These are phyloP conservation scores for Ailuropoda melanoleuca DNA, from an alignment of 2,113 vertebrate genomes.

Conservation along the genomic window DNA sequence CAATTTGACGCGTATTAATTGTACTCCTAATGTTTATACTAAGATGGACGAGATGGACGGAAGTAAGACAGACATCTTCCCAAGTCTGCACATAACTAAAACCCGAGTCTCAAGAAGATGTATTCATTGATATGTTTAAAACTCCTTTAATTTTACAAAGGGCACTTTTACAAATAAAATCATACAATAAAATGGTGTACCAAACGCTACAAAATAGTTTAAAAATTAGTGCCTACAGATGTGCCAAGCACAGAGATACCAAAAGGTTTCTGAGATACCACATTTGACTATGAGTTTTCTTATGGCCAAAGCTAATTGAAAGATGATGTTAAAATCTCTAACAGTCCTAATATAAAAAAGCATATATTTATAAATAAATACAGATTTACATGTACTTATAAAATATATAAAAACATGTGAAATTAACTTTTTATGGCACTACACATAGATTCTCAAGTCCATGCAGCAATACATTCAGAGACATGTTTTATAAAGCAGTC, in stretches of 20 bases:
- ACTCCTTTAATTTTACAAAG: background rate
- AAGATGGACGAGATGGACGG: background rate
- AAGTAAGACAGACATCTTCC: background rate
- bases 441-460: background rate
- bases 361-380: background rate
- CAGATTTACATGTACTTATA: background rate
- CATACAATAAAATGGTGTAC: background rate
- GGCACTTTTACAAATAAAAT: background rate
- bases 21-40: background rate
- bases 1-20: background rate
- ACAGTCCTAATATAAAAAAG: background rate
- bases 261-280: background rate
- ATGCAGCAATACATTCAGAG: background rate
- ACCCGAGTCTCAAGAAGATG: background rate
- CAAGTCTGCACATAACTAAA: background rate
- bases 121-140: background rate
- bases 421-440: background rate
- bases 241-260: background rate
- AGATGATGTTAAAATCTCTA: background rate
- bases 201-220: background rate
- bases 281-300: background rate
- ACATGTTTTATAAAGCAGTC: background rate
- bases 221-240: background rate
- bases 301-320: background rate
- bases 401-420: background rate